Evolutionary conservation across 2,888 invertebrate species (phyloP).

Genomic region (Drosophila subsilvestris): DNA sequence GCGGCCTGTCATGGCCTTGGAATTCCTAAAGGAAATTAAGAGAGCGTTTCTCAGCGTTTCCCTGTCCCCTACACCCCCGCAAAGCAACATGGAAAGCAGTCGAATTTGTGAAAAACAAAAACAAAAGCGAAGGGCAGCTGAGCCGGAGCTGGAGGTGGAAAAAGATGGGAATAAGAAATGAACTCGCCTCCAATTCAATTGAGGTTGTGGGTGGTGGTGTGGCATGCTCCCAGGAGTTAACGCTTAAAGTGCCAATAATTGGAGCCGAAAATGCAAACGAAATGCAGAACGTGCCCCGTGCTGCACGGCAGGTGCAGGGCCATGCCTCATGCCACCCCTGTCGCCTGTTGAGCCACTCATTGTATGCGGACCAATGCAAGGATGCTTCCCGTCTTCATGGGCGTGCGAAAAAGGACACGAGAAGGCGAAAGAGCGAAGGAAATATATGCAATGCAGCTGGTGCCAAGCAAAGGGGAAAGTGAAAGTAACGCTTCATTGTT

Average conservation of each 20-base stretch:
- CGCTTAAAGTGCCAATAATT: slow-evolving; percentile 71
- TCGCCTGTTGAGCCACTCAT: slow-evolving; percentile 48
- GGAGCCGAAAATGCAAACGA: slow-evolving; percentile 72
- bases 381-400: too few species aligned
- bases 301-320: slow-evolving; percentile 44
- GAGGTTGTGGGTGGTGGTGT: slow-evolving; percentile 27
- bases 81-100: slow-evolving; percentile 14
- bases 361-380: slow-evolving; percentile 7
- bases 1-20: slow-evolving; percentile 15
- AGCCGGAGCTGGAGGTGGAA: slow-evolving; percentile 15
- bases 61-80: slow-evolving; percentile 20
- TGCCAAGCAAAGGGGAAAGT: slow-evolving; percentile 62
- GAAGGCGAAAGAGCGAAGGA: slow-evolving; percentile 21
- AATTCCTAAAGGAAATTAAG: slow-evolving; percentile 74
- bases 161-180: slow-evolving; percentile 30
- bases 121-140: slow-evolving; percentile 1
- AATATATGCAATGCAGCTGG: slow-evolving; percentile 59
- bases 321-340: slow-evolving; percentile 39
- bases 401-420: not conserved
- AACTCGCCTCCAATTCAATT: slow-evolving; percentile 55
- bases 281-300: slow-evolving; percentile 67
- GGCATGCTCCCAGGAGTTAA: slow-evolving; percentile 34
- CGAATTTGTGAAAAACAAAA: slow-evolving; percentile 36
- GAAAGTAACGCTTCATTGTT: slow-evolving; percentile 75
- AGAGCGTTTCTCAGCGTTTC: slow-evolving; percentile 21